Base-by-base conservation (phyloP, 1,140 invertebrate species). In the Himalopsyche phryganea region DNA sequence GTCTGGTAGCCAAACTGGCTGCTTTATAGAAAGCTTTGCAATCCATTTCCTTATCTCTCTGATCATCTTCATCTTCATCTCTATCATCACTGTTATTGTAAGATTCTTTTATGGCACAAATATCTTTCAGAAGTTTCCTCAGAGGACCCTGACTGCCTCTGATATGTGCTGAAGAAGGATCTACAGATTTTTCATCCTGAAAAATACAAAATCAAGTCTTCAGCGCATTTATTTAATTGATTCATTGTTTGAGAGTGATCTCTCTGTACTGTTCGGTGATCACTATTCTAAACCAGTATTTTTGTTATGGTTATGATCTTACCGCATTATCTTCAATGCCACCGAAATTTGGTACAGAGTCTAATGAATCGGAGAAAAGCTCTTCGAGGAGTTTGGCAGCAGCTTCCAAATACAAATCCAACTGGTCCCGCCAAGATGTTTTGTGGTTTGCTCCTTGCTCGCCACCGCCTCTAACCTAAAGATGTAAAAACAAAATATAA, bases 371-470 rank as follows among this genome's bases (percentile, higher is more conserved):
- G 1, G 56, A 51, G 6, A 36, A 48, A 0, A 63, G 11, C 11
- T 54, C 46, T 32, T 50, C 41, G 2, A 55, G 17, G 4, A 55
- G 10, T 19, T 14, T 15, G 4, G 44, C 45, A 6, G 33, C 14
- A 28, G 52, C 36, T 19, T 35, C 28, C n/a, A 56, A 45, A 32
- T 44, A 51, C 0, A 57, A 38, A 6, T 60, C 36, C 23, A 60
- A 44, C 33, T 64, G 61, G n/a, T 20, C 20, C 40, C 36, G 51
- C 61, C 61, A 64, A 6, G 61, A 48, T 6, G 44, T 44, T 47
- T 60, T 60, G 38, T 64, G 57, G 44, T 64, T 64, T 2, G 57
- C 49, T 7, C 57, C 57, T 44, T 60, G 61, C 35, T 64, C 61
- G n/a, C 61, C 61, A 6, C 61, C 61, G 6, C 61, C 61, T 9